These are phyloP conservation scores for Helicolenus hilgendorfi DNA, from an alignment of 2,797 vertebrate genomes.

Conservation along the genomic window DNA sequence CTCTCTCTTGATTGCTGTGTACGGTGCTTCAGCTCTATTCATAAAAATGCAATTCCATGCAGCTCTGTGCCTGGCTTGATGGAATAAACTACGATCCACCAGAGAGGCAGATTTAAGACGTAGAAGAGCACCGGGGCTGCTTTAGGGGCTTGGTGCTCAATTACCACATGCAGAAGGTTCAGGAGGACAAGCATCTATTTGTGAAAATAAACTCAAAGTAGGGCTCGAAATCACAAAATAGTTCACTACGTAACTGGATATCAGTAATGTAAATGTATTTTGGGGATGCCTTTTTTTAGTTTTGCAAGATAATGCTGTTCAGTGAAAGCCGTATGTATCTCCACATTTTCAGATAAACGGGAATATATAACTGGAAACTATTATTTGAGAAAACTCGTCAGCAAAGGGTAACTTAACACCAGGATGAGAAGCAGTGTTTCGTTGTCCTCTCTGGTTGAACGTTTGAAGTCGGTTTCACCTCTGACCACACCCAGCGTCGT, in stretches of 20 bases:
- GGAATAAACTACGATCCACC: conserved; percentile 59
- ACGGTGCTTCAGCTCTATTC: conserved; percentile 76
- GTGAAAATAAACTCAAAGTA: background rate
- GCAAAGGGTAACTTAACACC: background rate
- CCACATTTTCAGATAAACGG: background rate
- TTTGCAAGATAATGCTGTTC: background rate
- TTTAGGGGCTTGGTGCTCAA: background rate
- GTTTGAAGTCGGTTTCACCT: background rate
- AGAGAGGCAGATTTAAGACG: conserved; percentile 64
- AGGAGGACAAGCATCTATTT: background rate
- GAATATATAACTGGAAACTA: background rate
- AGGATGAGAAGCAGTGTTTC: background rate
- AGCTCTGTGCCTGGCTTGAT: conserved; percentile 60
- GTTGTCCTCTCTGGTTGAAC: background rate
- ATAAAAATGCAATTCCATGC: conserved; percentile 87
- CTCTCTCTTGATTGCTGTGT: conserved; percentile 86
- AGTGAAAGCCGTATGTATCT: background rate
- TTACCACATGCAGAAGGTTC: conserved; percentile 27
- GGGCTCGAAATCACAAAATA: background rate
- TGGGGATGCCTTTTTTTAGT: background rate
- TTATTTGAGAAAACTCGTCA: background rate
- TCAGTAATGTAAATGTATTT: background rate
- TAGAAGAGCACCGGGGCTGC: background rate
- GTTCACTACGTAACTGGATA: background rate
- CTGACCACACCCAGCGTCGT: background rate